These are phyloP conservation scores for Pipistrellus kuhlii DNA, from an alignment of 2,797 vertebrate genomes.

Conservation along the genomic window DNA sequence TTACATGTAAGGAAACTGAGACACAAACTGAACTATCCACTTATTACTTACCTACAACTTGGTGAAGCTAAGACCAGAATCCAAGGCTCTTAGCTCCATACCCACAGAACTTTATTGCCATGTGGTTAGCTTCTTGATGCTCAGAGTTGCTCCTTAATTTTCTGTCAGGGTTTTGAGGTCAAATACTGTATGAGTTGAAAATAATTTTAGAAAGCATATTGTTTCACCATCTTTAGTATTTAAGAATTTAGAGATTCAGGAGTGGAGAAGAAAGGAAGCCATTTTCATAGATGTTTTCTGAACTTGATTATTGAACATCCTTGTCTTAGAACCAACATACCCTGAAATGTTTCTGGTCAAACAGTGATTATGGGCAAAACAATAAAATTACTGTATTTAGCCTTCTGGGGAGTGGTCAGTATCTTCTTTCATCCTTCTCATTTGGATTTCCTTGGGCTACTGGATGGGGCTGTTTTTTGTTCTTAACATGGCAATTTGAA, in stretches of 20 bases:
- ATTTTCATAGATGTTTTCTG: slow-evolving; percentile 66
- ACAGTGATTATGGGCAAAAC: slow-evolving; percentile 66
- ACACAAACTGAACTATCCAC: not conserved
- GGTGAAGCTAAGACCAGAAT: not conserved
- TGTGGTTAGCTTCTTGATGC: not conserved
- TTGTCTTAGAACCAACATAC: slow-evolving; percentile 63
- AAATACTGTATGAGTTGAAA: not conserved
- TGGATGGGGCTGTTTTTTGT: slow-evolving; percentile 63
- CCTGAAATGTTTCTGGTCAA: slow-evolving; percentile 66
- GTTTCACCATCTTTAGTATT: not conserved
- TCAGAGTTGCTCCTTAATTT: not conserved
- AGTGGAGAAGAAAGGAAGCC: not conserved
- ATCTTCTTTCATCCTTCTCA: slow-evolving; percentile 70
- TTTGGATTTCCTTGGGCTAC: slow-evolving; percentile 67
- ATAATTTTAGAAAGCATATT: not conserved
- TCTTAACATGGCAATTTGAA: slow-evolving; percentile 68
- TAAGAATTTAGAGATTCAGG: slow-evolving; percentile 15
- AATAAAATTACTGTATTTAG: slow-evolving; percentile 72
- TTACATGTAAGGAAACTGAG: slow-evolving; percentile 46
- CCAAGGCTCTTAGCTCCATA: not conserved
- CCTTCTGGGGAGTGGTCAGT: slow-evolving; percentile 56
- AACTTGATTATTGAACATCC: slow-evolving; percentile 71
- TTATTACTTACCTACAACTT: not conserved
- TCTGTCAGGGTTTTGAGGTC: not conserved
- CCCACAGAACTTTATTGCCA: not conserved